These are phyloP conservation scores for Poeciliopsis turrubarensis DNA, from an alignment of 2,113 vertebrate genomes.

Conservation along the genomic window DNA sequence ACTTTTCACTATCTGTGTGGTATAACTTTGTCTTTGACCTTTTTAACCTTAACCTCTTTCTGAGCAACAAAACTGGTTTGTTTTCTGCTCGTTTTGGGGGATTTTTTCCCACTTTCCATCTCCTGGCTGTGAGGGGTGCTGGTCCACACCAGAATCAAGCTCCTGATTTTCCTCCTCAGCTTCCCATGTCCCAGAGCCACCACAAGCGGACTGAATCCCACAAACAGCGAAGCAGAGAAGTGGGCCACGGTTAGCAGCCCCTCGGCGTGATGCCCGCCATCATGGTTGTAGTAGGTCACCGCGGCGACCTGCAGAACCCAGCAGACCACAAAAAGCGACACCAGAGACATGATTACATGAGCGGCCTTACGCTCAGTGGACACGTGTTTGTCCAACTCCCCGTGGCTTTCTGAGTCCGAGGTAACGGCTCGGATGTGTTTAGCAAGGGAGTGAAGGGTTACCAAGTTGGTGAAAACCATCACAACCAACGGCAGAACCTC, in stretches of 20 bases:
- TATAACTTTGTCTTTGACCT: slow-evolving; percentile 31
- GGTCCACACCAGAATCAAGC: slow-evolving; percentile 53
- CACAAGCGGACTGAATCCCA: slow-evolving; percentile 83
- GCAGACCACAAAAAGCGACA: slow-evolving; percentile 78
- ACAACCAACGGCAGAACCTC: slow-evolving; percentile 78
- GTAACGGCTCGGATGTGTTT: slow-evolving; percentile 78
- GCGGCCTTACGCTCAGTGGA: slow-evolving; percentile 78
- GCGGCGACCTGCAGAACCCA: slow-evolving; percentile 82
- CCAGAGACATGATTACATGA: slow-evolving; percentile 79
- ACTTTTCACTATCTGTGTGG: slow-evolving; percentile 20
- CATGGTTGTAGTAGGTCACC: slow-evolving; percentile 82
- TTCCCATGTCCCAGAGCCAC: slow-evolving; percentile 82
- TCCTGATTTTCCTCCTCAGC: slow-evolving; percentile 70
- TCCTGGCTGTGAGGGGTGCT: slow-evolving; percentile 11
- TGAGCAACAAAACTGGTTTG: slow-evolving; percentile 45
- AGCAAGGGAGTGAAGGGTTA: slow-evolving; percentile 72
- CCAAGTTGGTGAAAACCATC: slow-evolving; percentile 80
- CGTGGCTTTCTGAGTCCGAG: slow-evolving; percentile 26
- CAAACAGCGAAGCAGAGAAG: slow-evolving; percentile 80
- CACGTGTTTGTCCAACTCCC: slow-evolving; percentile 65
- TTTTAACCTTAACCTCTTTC: slow-evolving; percentile 30
- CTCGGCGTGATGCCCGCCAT: slow-evolving; percentile 69
- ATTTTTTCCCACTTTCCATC: neutral
- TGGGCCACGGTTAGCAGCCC: slow-evolving; percentile 80
- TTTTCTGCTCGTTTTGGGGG: slow-evolving; percentile 24